Evolutionary conservation across 2,797 vertebrate species (phyloP).

Genomic region (Rhinatrema bivittatum): DNA sequence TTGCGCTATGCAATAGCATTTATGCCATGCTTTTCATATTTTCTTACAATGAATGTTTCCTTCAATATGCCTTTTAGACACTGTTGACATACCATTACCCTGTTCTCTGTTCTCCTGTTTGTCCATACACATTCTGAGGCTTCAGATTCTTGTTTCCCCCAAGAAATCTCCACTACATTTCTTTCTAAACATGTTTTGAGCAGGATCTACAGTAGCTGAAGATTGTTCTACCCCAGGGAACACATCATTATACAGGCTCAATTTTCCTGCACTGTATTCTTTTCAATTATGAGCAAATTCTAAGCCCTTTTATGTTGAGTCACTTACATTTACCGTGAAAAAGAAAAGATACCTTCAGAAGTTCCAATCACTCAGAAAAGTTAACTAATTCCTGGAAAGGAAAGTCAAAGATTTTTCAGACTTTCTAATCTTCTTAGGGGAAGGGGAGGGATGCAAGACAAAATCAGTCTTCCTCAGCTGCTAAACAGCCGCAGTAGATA

Average conservation of each 20-base stretch:
- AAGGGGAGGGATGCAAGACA: conserved; percentile 23
- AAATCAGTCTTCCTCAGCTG: conserved; percentile 29
- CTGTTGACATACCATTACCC: no score
- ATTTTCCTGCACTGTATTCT: conserved; percentile 20
- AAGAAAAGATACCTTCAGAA: conserved; percentile 3
- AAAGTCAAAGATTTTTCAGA: conserved; percentile 35
- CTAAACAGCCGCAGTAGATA: conserved; percentile 41
- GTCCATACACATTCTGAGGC: conserved; percentile 21
- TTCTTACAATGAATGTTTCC: conserved; percentile 13
- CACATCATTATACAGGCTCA: conserved; percentile 22
- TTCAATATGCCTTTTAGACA: conserved; percentile 36
- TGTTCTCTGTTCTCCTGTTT: conserved; percentile 30
- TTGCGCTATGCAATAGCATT: conserved; percentile 26
- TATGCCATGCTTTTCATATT: conserved; percentile 4
- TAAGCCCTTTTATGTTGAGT: conserved; percentile 7
- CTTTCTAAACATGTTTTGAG: conserved; percentile 15
- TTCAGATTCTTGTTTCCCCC: conserved; percentile 20
- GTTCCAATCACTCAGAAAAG: conserved; percentile 1
- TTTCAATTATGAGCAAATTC: conserved; percentile 14
- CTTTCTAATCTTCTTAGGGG: conserved; percentile 23
- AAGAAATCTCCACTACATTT: conserved; percentile 16
- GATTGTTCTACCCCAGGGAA: conserved; percentile 6
- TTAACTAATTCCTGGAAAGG: conserved; percentile 31
- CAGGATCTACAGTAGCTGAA: background rate
- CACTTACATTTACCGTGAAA: conserved; percentile 2